Evolutionary conservation across 2,888 invertebrate species (phyloP).

Genomic region (Acronicta aceris): DNA sequence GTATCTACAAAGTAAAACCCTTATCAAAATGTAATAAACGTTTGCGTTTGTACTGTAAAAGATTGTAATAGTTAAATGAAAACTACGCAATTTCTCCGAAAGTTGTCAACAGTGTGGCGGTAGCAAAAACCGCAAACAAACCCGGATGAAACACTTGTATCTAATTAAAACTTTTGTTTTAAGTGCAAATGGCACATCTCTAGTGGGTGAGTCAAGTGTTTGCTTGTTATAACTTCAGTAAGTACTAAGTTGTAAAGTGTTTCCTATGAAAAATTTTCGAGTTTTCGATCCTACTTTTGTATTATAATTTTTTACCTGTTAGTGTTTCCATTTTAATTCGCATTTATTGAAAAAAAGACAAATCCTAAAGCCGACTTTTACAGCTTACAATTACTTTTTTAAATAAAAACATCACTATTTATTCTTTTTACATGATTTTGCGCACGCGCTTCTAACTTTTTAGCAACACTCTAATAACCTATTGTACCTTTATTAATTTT

Average conservation of each 20-base stretch:
- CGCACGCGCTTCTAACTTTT: no score
- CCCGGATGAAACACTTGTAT: slow-evolving; percentile 54
- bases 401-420: no score
- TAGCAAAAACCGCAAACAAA: slow-evolving; percentile 53
- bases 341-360: slow-evolving; percentile 22
- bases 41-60: slow-evolving; percentile 5
- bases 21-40: background rate
- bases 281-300: background rate
- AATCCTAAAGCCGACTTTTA: no score
- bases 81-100: slow-evolving; percentile 21
- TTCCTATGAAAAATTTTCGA: background rate
- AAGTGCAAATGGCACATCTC: slow-evolving; percentile 66
- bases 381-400: no score
- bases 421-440: no score
- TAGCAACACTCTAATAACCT: no score
- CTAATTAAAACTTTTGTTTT: slow-evolving; percentile 73
- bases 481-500: no score
- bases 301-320: no score
- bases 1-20: no score
- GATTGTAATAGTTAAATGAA: slow-evolving; percentile 29
- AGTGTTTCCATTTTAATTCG: slow-evolving; percentile 20
- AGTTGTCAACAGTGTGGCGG: slow-evolving; percentile 19
- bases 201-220: slow-evolving; percentile 63
- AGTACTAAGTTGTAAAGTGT: slow-evolving; percentile 48
- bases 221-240: slow-evolving; percentile 68